Conservation (phyloP, 1,140 invertebrate genomes). For the Drosophila pachea region DNA sequence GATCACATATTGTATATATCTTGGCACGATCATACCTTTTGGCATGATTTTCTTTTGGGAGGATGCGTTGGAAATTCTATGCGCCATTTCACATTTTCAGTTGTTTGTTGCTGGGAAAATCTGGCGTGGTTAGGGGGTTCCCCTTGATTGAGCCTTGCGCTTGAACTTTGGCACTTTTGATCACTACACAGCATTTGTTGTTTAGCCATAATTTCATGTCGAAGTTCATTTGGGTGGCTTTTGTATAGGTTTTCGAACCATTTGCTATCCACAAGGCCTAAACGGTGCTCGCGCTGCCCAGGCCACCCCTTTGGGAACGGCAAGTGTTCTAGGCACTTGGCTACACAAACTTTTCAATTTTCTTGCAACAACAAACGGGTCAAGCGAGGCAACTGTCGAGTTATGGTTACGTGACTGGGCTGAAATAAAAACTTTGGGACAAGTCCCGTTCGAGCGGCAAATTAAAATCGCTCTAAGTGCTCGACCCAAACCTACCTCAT, state of each 20-base stretch:
- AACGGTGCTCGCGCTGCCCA: constrained; percentile 5
- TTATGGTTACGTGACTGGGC: constrained; percentile 57
- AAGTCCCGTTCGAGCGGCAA: constrained; percentile 54
- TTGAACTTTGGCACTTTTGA: constrained; percentile 25
- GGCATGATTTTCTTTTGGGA: constrained; percentile 15
- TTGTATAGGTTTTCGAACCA: not conserved
- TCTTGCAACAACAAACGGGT: constrained; percentile 42
- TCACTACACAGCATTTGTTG: constrained; percentile 35
- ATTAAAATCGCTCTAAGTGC: constrained; percentile 56
- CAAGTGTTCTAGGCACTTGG: constrained; percentile 31
- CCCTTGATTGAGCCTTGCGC: too few species aligned
- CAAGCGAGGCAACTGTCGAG: constrained; percentile 31
- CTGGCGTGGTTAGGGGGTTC: too few species aligned
- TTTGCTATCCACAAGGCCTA: not conserved
- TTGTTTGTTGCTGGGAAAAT: too few species aligned
- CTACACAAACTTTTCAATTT: constrained; percentile 57
- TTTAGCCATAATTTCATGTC: too few species aligned
- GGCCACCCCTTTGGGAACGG: constrained; percentile 6
- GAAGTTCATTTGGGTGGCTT: too few species aligned
- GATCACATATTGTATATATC: too few species aligned
- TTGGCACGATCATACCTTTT: too few species aligned
- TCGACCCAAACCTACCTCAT: not conserved
- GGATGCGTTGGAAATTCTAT: constrained; percentile 11
- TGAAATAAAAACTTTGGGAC: constrained; percentile 36
- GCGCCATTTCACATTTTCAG: too few species aligned